A percentile compares a stretch with the other conserved stretches of the same genome.
phyloP scores from a whole-genome alignment of 2,888 invertebrate species.

The Megamerina dolium region DNA sequence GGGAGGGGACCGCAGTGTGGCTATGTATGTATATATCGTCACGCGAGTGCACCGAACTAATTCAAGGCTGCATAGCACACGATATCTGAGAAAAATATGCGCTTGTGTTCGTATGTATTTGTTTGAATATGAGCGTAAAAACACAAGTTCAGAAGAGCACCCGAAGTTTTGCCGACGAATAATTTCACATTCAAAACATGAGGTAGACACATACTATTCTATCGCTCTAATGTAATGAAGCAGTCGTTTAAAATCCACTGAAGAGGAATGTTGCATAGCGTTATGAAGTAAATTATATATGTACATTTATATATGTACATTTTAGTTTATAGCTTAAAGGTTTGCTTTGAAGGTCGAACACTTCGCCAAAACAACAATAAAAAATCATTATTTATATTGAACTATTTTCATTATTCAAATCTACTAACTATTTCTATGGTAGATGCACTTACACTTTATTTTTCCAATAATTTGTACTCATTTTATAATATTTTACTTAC shows the following conservation, averaged over 20 bases:
- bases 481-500: too few species aligned
- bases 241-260: constrained; percentile 5
- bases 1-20: constrained; percentile 12
- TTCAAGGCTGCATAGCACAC: constrained; percentile 51
- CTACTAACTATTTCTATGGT: too few species aligned
- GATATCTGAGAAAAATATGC: constrained; percentile 25
- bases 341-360: too few species aligned
- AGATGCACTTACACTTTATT: too few species aligned
- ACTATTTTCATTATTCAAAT: too few species aligned
- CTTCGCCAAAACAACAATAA: too few species aligned
- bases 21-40: constrained; percentile 26
- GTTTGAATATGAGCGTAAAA: constrained; percentile 22
- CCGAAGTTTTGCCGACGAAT: neutral
- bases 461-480: too few species aligned
- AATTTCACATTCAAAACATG: neutral
- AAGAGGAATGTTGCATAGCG: neutral
- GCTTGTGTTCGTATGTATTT: constrained; percentile 18
- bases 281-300: too few species aligned
- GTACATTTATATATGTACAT: neutral
- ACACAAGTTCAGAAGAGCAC: constrained; percentile 35
- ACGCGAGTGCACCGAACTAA: constrained; percentile 51
- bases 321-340: neutral
- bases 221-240: constrained; percentile 9
- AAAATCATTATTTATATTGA: too few species aligned
- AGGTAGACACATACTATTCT: constrained; percentile 3